Conservation (phyloP, 2,113 vertebrate species). For the Poeciliopsis prolifica region DNA sequence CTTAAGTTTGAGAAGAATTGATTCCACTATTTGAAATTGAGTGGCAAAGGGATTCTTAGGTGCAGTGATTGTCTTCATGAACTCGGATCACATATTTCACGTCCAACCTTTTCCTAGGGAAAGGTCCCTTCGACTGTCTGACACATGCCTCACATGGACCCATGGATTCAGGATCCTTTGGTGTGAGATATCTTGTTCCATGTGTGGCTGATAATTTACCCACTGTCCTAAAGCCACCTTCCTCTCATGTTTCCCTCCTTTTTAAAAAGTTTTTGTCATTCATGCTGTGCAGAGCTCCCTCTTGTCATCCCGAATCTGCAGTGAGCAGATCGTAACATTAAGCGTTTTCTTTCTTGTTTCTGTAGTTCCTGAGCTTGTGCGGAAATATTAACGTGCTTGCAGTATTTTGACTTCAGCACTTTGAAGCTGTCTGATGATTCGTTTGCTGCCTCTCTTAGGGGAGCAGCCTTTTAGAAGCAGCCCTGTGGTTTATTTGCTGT, state of each 20-base stretch:
- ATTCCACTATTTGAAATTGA: not conserved
- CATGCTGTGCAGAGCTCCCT: not conserved
- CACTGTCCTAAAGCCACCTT: too few species aligned
- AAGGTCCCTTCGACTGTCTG: not conserved
- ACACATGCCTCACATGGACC: too few species aligned
- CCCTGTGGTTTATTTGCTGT: constrained; percentile 30
- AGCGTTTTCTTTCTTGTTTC: constrained; percentile 25
- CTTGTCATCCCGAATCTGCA: not conserved
- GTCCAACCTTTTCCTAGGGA: not conserved
- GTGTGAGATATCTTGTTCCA: too few species aligned
- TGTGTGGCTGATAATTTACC: too few species aligned
- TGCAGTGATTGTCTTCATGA: not conserved
- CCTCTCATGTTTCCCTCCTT: too few species aligned
- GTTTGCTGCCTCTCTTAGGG: constrained; percentile 10
- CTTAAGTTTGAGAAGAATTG: not conserved
- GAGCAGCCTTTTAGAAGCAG: constrained; percentile 30
- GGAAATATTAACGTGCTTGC: constrained; percentile 18
- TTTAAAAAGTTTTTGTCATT: not conserved
- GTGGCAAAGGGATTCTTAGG: not conserved
- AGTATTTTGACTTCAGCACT: constrained; percentile 16
- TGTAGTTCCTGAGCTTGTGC: not conserved
- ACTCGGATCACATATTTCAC: not conserved
- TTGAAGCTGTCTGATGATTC: constrained; percentile 51
- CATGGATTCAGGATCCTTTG: too few species aligned
- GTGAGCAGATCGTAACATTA: constrained; percentile 1